Evolutionary conservation across 2,113 vertebrate genomes (phyloP), one percentile per base, ranked within the genome.

Genomic region (Eidolon helvum): DNA sequence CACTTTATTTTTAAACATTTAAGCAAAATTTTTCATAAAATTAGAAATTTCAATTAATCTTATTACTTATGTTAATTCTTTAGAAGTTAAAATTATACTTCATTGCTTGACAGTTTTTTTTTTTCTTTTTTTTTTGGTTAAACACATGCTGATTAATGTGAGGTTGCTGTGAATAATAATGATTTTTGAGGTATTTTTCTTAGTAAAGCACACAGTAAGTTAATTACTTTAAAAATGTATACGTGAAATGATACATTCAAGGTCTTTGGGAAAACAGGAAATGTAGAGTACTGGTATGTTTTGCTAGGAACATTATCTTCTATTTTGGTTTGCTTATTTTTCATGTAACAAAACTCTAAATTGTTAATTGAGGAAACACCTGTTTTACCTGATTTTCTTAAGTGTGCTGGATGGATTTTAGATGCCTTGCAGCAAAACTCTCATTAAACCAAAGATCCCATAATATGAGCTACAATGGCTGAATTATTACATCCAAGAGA

Each of bases 311-410:
- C 89, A 92, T 78, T 97, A 97, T 94, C 96, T 96, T 96, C 82
- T 91, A 86, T 94, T 95, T 97, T 75, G 72, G 57, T 95, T 96
- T 53, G 83, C 61, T 97, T 97, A 96, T 80, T 92, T 94, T 96
- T 87, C 74, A 48, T 91, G 71, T 96, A 94, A 92, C 66, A 95
- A 80, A 97, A 97, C 16, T 82, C 59, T 82, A 86, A 94, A 88
- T 93, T 97, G 74, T 94, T 97, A 91, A 97, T 94, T 97, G 97
- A 97, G 97, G 98, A 97, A 98, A 96, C 91, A 97, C 95, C 97
- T 97, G 97, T 90, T 97, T 96, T 94, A 97, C 97, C 96, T 96
- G 96, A 95, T 95, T 96, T 97, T 97, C 92, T 88, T 88, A 94
- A 96, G 88, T 92, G 69, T 61, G 68, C 50, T 84, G 88, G 50